These are phyloP conservation scores for Blastobasis lacticolella DNA, from an alignment of 2,888 invertebrate species.

Conservation along the genomic window DNA sequence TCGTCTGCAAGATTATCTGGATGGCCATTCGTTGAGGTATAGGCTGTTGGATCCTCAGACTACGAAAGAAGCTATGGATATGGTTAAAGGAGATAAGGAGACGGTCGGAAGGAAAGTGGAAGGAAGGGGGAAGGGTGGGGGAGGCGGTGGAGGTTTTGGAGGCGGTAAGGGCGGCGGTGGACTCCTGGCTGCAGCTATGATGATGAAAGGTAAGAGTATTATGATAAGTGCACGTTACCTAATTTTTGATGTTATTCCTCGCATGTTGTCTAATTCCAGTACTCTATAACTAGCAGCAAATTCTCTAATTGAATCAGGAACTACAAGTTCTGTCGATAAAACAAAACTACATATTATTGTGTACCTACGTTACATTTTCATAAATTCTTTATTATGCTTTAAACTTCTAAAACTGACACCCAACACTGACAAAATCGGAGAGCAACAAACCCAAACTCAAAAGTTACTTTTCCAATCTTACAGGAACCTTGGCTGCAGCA, in stretches of 20 bases:
- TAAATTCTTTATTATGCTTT: too few species aligned
- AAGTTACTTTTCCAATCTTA: constrained; percentile 1
- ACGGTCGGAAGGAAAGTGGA: constrained; percentile 57
- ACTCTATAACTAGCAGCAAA: too few species aligned
- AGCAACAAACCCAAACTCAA: not conserved
- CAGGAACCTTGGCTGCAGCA: constrained; percentile 81
- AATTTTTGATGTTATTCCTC: too few species aligned
- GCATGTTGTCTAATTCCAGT: too few species aligned
- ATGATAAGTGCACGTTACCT: not conserved
- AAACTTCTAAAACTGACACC: too few species aligned
- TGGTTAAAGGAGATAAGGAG: constrained; percentile 56
- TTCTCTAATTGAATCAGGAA: too few species aligned
- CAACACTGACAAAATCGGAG: too few species aligned
- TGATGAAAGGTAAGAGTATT: constrained; percentile 74
- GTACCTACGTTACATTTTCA: too few species aligned
- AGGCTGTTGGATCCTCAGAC: constrained; percentile 79
- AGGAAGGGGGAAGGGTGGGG: constrained; percentile 57
- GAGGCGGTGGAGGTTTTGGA: constrained; percentile 35
- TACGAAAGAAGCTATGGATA: constrained; percentile 71
- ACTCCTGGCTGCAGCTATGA: constrained; percentile 72
- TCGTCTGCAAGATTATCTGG: constrained; percentile 79
- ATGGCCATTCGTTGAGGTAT: constrained; percentile 82
- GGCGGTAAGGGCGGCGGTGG: constrained; percentile 59
- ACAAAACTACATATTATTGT: too few species aligned
- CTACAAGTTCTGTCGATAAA: too few species aligned